Conservation (phyloP, 2,113 vertebrate species). For the Sigmodon hispidus region DNA sequence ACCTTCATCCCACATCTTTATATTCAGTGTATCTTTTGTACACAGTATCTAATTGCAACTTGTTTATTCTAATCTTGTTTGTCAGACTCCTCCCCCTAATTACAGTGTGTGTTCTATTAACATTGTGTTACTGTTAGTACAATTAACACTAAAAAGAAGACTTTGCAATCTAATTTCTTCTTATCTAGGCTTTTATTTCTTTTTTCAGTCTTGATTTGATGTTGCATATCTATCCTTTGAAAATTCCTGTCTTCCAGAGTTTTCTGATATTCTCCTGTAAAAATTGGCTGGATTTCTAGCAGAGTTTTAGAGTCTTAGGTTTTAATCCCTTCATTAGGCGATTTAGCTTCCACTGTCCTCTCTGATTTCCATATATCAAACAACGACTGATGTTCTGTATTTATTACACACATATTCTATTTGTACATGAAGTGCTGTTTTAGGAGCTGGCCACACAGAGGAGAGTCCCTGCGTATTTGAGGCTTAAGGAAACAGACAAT, state of each 20-base stretch:
- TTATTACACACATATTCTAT: not conserved
- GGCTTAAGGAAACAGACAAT: not conserved
- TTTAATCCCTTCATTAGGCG: not conserved
- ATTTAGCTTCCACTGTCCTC: not conserved
- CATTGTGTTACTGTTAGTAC: slow-evolving; percentile 4
- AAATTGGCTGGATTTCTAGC: not conserved
- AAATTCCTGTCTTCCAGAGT: not conserved
- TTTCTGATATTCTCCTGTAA: not conserved
- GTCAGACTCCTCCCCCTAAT: not conserved
- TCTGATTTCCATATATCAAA: not conserved
- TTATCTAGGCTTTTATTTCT: not conserved
- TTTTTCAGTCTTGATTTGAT: not conserved
- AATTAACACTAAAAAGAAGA: not conserved
- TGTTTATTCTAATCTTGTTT: slow-evolving; percentile 8
- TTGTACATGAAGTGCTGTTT: not conserved
- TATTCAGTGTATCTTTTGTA: not conserved
- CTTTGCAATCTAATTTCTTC: not conserved
- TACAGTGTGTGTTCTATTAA: not conserved
- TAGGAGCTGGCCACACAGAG: not conserved
- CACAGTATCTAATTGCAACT: not conserved
- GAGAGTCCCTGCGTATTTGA: not conserved
- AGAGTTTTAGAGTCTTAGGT: not conserved
- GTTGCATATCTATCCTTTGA: not conserved
- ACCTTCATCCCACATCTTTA: not conserved
- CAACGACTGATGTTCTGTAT: not conserved